Percentiles rank a stretch among this genome's conserved stretches.
Conservation (phyloP, 1,140 invertebrate species). For the Drosophila navojoa region DNA sequence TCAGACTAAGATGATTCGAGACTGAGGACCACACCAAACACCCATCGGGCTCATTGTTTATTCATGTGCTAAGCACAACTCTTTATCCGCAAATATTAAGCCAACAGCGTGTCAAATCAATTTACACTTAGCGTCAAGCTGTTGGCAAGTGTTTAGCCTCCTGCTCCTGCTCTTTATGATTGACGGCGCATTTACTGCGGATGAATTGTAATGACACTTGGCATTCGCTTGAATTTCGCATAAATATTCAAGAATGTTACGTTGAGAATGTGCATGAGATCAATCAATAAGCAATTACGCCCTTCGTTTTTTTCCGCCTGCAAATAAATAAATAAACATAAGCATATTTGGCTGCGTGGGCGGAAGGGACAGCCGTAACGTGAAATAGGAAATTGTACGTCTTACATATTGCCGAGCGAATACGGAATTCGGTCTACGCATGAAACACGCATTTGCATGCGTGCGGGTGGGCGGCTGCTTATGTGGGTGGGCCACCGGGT, state of each 20-base stretch:
- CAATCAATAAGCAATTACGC: constrained; percentile 74
- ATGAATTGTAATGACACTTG: constrained; percentile 39
- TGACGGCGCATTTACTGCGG: constrained; percentile 22
- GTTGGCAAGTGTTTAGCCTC: constrained; percentile 19
- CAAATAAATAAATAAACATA: constrained; percentile 36
- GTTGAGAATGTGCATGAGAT: constrained; percentile 63
- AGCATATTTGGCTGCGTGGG: constrained; percentile 38
- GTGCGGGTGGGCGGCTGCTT: constrained; percentile 17
- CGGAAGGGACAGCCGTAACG: constrained; percentile 19
- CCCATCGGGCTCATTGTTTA: neutral
- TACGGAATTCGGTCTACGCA: constrained; percentile 51
- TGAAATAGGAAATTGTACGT: constrained; percentile 49
- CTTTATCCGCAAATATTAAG: neutral
- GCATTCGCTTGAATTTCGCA: constrained; percentile 37
- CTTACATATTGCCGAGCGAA: constrained; percentile 35
- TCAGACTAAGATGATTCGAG: no score
- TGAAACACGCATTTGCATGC: constrained; percentile 66
- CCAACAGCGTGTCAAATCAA: constrained; percentile 27
- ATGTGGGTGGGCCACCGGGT: constrained; percentile 9
- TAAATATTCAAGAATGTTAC: constrained; percentile 55
- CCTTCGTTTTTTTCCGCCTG: constrained; percentile 27
- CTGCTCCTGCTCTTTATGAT: constrained; percentile 24
- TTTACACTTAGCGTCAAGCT: constrained; percentile 32
- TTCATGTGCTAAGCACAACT: neutral
- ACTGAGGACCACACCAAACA: no score